Base-by-base conservation (phyloP, 1,140 invertebrate species). In the Diabrotica undecimpunctata region DNA sequence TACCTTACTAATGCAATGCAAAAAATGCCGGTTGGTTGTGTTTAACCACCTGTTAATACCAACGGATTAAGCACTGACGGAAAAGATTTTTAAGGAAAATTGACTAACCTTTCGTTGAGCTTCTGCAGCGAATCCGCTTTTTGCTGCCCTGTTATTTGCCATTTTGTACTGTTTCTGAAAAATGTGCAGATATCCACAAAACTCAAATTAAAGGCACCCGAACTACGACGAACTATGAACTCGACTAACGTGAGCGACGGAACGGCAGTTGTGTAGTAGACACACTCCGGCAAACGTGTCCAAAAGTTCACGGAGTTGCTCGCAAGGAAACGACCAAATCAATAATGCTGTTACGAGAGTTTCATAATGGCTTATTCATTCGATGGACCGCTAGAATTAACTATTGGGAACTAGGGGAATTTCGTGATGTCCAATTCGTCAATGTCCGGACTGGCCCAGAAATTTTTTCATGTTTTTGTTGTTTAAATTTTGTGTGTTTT, bases 61-160 rank as follows among this genome's bases (percentile, higher is more conserved):
- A 38, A 54, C 57, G 7, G 39, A 55, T 25, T 25, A 25, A 2
- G 12, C 46, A 10, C 46, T 51, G 46, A 2, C 2, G 1, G 1
- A 51, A 51, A 51, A 2, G 12, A 51, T 51, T 51, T 51, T 51
- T 12, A 51, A 51, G 25, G 25, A 50, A 41, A 65, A 50, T 46
- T 62, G 7, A 65, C 67, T 70, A 69, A 96, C 94, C 87, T 95
- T 96, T 77, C 89, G 86, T 81, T 96, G 93, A 39, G 94, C 93
- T 79, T 96, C 94, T 41, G 93, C 93, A 66, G 94, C 94, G 82
- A 95, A 94, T 87, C 94, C 94, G 79, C 92, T 94, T 82, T 96
- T 96, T 50, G 93, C 85, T 75, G 94, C 94, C 80, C 94, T 85
- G 83, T 94, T 91, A 79, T 85, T 88, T 69, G 92, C 91, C 92